phyloP scores from a whole-genome alignment of 2,797 vertebrate genomes.

The Fratercula arctica region DNA sequence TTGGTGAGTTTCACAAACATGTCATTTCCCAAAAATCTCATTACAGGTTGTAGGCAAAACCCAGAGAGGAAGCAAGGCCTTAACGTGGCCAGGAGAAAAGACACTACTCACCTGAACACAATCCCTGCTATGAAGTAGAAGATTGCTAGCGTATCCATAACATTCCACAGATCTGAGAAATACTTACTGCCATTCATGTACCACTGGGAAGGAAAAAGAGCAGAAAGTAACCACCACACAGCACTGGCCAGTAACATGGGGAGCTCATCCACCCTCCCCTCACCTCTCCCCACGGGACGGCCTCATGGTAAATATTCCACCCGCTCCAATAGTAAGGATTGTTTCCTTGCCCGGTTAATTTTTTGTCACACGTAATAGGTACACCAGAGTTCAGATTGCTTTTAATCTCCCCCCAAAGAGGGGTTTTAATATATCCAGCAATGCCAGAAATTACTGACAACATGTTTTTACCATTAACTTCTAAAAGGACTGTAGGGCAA shows the following conservation, averaged over 20 bases:
- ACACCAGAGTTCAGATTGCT: background rate
- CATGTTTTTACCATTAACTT: background rate
- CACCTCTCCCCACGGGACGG: background rate
- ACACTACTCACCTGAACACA: constrained; percentile 73
- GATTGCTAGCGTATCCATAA: constrained; percentile 80
- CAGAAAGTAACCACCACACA: background rate
- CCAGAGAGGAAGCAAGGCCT: background rate
- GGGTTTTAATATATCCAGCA: background rate
- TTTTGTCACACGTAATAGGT: background rate
- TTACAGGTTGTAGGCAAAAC: background rate
- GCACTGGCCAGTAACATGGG: too few relatives aligned
- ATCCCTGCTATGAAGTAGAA: constrained; percentile 82
- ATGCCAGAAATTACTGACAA: background rate
- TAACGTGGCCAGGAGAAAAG: accelerated
- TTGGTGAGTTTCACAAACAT: accelerated
- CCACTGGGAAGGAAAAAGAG: constrained; percentile 70
- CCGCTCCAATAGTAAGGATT: background rate
- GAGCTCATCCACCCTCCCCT: background rate
- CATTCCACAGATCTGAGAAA: constrained; percentile 80
- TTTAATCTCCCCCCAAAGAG: background rate
- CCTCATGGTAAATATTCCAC: background rate
- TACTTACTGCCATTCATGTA: constrained; percentile 81
- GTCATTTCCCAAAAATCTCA: background rate
- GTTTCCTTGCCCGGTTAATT: background rate
- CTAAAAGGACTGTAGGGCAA: background rate